Base-by-base conservation (phyloP, 2,113 vertebrate genomes). In the Cottus gobio region DNA sequence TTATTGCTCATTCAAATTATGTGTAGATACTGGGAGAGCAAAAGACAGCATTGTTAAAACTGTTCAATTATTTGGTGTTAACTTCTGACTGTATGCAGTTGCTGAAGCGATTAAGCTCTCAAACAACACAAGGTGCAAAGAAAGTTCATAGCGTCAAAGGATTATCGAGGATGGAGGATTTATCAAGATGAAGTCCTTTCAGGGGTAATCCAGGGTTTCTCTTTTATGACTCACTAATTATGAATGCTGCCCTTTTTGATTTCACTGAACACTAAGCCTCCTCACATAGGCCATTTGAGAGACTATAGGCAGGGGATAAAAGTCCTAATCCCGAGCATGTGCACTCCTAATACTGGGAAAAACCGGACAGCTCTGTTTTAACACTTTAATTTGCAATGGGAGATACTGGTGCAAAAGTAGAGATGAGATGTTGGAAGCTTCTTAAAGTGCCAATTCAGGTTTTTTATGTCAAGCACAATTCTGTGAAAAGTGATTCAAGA, bases 281-380 rank as follows among this genome's bases (percentile, higher is more conserved):
- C 37, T 86, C 68, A 90, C 22, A 64, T 79, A 86, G 77, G 76
- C 62, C 36, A 54, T 81, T 89, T 81, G 77, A 85, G 71, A 75
- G 82, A 80, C 75, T 54, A 54, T 61, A 86, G 80, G 86, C 44
- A 31, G 62, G 75, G 91, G 90, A 90, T 93, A 85, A 92, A 80
- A 64, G 71, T 71, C 77, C 64, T 94, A 95, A 95, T 94, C 94
- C 85, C 52, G 88, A 86, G 86, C 94, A 95, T 95, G 94, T 93
- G 94, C 90, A 85, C 76, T 73, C 65, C 65, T 92, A 94, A 94
- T 92, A 86, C 92, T 74, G 83, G 76, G 76, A 64, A 78, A 85
- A 85, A 87, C 44, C 70, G 64, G 39, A 28, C 66, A 1, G 69
- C 77, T 73, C 66, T 70, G 72, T 73, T 83, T 67, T 56, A 79